Evolutionary conservation across 2,888 invertebrate genomes (phyloP).

Genomic region (Aspidapion aeneum): DNA sequence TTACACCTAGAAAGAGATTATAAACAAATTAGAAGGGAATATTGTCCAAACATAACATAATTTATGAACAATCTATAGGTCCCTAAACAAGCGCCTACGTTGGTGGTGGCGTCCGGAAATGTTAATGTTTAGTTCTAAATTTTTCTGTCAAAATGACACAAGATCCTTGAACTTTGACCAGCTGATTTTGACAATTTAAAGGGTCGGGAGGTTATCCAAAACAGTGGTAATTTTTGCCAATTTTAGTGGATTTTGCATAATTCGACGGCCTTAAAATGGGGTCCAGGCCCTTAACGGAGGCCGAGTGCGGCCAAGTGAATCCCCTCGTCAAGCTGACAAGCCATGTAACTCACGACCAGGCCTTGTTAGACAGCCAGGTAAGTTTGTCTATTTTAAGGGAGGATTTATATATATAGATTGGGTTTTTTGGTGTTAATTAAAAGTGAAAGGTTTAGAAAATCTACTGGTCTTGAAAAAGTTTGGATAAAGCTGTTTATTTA

Average conservation of each 20-base stretch:
- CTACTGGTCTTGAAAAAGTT: neutral
- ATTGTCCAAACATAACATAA: too few species aligned
- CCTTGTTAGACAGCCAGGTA: constrained; percentile 55
- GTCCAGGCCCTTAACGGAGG: constrained; percentile 83
- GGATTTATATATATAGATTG: neutral
- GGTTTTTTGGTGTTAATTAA: neutral
- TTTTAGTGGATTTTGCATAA: neutral
- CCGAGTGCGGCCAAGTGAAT: constrained; percentile 90
- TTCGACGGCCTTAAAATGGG: constrained; percentile 57
- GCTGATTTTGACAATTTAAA: neutral
- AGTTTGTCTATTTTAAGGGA: neutral
- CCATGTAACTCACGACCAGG: constrained; percentile 80
- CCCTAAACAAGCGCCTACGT: too few species aligned
- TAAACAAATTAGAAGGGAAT: too few species aligned
- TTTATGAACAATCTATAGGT: too few species aligned
- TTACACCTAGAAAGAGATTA: too few species aligned
- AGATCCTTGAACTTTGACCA: neutral
- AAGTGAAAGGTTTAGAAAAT: neutral
- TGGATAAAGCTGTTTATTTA: neutral
- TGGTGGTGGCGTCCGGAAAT: too few species aligned
- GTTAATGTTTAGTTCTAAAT: neutral
- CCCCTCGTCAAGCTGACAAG: constrained; percentile 81
- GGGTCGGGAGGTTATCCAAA: neutral
- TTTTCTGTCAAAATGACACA: neutral
- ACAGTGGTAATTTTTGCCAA: neutral